These are phyloP conservation scores for Drosophila mulleri DNA, from an alignment of 2,888 invertebrate genomes.

Conservation along the genomic window DNA sequence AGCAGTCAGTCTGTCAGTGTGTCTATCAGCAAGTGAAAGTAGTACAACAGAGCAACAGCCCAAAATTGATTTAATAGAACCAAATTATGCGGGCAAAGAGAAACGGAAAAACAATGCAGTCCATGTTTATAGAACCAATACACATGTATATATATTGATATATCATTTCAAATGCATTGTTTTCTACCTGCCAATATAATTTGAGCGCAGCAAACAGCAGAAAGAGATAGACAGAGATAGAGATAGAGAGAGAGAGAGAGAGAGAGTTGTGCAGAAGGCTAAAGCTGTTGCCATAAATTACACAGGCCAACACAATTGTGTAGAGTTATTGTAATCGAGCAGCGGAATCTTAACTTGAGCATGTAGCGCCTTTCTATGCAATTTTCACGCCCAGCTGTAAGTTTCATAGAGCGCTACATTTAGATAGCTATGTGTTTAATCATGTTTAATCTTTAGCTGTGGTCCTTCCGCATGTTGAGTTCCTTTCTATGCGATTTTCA, in stretches of 20 bases:
- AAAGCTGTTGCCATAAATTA: constrained; percentile 16
- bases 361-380: not conserved
- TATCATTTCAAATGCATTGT: constrained; percentile 47
- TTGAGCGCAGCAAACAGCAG: not conserved
- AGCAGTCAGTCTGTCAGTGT: constrained; percentile 13
- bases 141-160: constrained; percentile 10
- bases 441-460: not conserved
- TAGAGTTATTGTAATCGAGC: not conserved
- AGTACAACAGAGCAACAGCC: constrained; percentile 71
- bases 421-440: no score
- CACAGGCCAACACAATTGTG: constrained; percentile 2
- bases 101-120: constrained; percentile 7
- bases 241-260: not conserved
- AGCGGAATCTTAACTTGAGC: not conserved
- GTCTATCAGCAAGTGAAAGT: constrained; percentile 47
- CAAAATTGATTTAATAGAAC: constrained; percentile 75
- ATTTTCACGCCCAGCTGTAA: not conserved
- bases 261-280: not conserved
- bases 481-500: not conserved
- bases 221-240: not conserved
- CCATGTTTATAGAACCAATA: constrained; percentile 10
- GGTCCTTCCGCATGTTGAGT: not conserved
- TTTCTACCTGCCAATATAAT: constrained; percentile 44
- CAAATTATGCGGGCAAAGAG: constrained; percentile 45
- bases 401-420: no score